Conservation (phyloP, 2,888 invertebrate genomes). For the Drosophila testacea region DNA sequence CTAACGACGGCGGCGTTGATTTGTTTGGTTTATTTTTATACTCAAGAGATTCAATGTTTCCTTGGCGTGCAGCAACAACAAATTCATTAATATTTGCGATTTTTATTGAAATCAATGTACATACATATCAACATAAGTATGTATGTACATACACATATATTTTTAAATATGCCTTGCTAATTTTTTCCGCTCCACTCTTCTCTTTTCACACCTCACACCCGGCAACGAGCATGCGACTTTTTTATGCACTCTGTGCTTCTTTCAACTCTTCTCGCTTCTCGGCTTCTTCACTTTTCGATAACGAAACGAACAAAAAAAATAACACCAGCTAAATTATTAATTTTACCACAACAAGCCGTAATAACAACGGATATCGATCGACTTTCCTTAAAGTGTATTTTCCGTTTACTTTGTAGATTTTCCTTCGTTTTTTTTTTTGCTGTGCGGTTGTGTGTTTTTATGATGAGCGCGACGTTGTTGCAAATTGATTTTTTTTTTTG, state of each 20-base stretch:
- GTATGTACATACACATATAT: slow-evolving; percentile 11
- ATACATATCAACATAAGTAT: slow-evolving; percentile 19
- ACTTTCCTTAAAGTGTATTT: slow-evolving; percentile 28
- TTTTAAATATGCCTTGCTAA: slow-evolving; percentile 43
- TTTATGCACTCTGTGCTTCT: slow-evolving; percentile 16
- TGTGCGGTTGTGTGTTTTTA: slow-evolving; percentile 25
- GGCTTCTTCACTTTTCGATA: slow-evolving; percentile 16
- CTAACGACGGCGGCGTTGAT: slow-evolving; percentile 33
- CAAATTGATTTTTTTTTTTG: slow-evolving; percentile 49
- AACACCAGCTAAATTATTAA: slow-evolving; percentile 17
- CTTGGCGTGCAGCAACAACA: slow-evolving; percentile 49
- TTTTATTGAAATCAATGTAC: slow-evolving; percentile 54
- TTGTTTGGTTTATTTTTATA: slow-evolving; percentile 63
- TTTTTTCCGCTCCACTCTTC: slow-evolving; percentile 36
- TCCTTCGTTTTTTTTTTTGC: slow-evolving; percentile 20
- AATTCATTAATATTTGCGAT: slow-evolving; percentile 60
- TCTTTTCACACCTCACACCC: slow-evolving; percentile 36
- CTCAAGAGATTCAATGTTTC: slow-evolving; percentile 42
- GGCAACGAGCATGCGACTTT: slow-evolving; percentile 38
- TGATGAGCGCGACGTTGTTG: slow-evolving; percentile 24
- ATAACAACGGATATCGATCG: slow-evolving; percentile 49
- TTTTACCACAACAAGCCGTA: slow-evolving; percentile 27
- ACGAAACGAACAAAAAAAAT: slow-evolving; percentile 28
- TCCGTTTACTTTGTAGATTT: slow-evolving; percentile 21
- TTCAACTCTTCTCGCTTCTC: slow-evolving; percentile 18